Percentiles rank a stretch among this genome's conserved stretches.
Evolutionary conservation across 2,888 invertebrate species (phyloP).

Genomic region (Drosophila bunnanda): DNA sequence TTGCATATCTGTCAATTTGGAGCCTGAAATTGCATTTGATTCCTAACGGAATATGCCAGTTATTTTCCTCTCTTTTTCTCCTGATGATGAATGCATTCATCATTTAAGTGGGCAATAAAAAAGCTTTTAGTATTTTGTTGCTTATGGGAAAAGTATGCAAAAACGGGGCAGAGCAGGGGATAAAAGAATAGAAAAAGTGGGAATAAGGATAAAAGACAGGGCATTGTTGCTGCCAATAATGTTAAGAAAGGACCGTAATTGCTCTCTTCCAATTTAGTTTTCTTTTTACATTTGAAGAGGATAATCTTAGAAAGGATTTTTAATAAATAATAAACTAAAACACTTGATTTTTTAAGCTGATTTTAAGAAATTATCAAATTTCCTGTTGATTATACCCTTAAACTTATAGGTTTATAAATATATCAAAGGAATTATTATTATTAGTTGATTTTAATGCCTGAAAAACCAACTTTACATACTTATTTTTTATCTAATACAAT

Average conservation of each 20-base stretch:
- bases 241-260: background rate
- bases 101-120: constrained; percentile 61
- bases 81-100: constrained; percentile 55
- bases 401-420: background rate
- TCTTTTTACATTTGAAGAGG: background rate
- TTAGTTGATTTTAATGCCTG: background rate
- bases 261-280: background rate
- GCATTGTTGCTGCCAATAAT: constrained; percentile 23
- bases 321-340: no score
- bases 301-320: background rate
- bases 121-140: constrained; percentile 57
- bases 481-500: background rate
- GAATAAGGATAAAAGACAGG: constrained; percentile 4
- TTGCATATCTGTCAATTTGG: constrained; percentile 63
- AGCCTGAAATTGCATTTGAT: constrained; percentile 69
- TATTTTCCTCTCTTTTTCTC: constrained; percentile 25
- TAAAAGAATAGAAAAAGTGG: background rate
- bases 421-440: background rate
- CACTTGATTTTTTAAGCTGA: background rate
- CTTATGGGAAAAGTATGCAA: constrained; percentile 7
- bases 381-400: background rate
- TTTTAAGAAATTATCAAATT: background rate
- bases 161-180: background rate
- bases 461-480: background rate
- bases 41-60: constrained; percentile 48